These are phyloP conservation scores for Phoenicopterus ruber DNA, from an alignment of 2,113 vertebrate species.

Conservation along the genomic window DNA sequence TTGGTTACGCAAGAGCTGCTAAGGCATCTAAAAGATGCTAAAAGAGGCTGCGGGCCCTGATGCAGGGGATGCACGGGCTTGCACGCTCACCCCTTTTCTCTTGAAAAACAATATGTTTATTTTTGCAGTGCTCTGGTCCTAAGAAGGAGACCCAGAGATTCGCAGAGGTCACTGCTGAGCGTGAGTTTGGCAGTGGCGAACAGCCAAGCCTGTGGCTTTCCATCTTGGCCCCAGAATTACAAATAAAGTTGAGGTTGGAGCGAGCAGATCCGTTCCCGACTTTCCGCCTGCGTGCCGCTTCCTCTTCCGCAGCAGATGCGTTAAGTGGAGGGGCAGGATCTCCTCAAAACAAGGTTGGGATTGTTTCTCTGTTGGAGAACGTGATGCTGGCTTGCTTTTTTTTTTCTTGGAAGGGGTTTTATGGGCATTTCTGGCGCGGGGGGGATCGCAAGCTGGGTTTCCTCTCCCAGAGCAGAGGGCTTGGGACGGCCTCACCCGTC, in stretches of 20 bases:
- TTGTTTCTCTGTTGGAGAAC: neutral
- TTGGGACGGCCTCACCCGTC: accelerated
- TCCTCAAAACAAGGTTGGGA: neutral
- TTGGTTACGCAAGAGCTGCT: neutral
- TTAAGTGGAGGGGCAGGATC: neutral
- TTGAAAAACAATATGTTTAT: accelerated
- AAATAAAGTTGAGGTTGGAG: neutral
- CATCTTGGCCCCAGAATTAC: neutral
- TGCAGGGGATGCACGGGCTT: neutral
- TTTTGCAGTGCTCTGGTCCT: neutral
- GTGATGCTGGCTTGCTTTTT: neutral
- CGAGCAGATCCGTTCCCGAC: neutral
- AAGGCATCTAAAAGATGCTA: neutral
- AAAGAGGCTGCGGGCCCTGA: neutral
- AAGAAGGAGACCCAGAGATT: neutral
- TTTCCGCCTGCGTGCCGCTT: neutral
- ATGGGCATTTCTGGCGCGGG: accelerated
- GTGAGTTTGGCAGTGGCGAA: neutral
- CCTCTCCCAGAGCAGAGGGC: neutral
- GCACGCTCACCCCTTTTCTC: neutral
- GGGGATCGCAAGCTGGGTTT: neutral
- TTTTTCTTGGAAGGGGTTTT: neutral
- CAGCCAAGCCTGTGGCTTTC: neutral
- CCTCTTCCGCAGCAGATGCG: neutral
- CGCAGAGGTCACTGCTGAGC: neutral